Percentiles rank a stretch among this genome's conserved stretches.
These are phyloP conservation scores for Hylia prasina DNA, from an alignment of 2,113 vertebrate species.

Conservation along the genomic window DNA sequence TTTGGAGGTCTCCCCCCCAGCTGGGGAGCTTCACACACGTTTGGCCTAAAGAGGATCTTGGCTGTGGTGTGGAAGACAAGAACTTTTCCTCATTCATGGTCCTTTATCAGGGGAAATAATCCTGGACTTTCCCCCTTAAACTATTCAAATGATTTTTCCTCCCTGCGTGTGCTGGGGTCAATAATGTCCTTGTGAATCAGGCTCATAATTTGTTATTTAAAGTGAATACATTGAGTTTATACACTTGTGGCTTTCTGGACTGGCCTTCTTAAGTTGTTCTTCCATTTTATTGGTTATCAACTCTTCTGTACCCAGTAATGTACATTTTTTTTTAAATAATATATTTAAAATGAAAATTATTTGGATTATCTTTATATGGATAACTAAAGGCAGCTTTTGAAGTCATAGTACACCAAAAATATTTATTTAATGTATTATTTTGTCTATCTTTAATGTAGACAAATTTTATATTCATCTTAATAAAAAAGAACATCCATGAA, in stretches of 20 bases:
- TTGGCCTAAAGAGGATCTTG: neutral
- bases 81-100: neutral
- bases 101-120: neutral
- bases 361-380: neutral
- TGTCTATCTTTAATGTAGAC: neutral
- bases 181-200: neutral
- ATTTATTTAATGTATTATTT: neutral
- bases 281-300: neutral
- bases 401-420: neutral
- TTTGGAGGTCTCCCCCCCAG: neutral
- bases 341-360: neutral
- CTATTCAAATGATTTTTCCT: neutral
- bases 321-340: neutral
- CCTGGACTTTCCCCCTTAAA: neutral
- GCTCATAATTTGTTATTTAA: neutral
- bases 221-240: neutral
- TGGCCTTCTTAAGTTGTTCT: neutral
- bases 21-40: accelerated
- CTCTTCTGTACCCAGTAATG: neutral
- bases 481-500: neutral
- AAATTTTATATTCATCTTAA: neutral
- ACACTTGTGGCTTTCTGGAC: neutral
- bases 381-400: neutral
- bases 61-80: neutral
- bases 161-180: neutral